Conservation (phyloP, 2,888 invertebrate genomes). For the Cactoblastis cactorum region DNA sequence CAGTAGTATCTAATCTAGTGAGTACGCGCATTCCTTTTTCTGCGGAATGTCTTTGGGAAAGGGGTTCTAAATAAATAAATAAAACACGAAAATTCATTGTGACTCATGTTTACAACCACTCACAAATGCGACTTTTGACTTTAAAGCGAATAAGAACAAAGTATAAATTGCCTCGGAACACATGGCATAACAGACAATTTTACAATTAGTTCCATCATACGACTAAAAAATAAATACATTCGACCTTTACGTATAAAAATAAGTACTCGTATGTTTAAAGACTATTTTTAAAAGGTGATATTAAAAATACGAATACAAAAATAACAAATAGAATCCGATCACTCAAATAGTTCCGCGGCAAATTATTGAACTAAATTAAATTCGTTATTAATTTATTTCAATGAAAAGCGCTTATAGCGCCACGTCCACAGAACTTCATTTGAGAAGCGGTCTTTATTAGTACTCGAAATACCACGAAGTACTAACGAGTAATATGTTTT, state of each 20-base stretch:
- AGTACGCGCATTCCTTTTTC: too few relatives aligned
- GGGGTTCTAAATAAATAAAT: slow-evolving; percentile 33
- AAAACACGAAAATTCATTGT: slow-evolving; percentile 58
- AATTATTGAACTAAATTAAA: too few relatives aligned
- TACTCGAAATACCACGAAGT: background rate
- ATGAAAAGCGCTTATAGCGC: too few relatives aligned
- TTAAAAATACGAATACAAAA: slow-evolving; percentile 17
- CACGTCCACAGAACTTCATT: too few relatives aligned
- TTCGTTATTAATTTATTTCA: too few relatives aligned
- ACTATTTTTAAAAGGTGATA: slow-evolving; percentile 17
- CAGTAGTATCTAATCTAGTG: too few relatives aligned
- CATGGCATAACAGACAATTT: slow-evolving; percentile 70
- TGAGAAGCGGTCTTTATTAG: background rate
- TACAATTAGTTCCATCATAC: slow-evolving; percentile 36
- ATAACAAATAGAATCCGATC: slow-evolving; percentile 5
- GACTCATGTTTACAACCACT: slow-evolving; percentile 76
- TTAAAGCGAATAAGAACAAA: slow-evolving; percentile 70
- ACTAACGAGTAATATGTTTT: background rate
- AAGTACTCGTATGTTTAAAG: slow-evolving; percentile 9
- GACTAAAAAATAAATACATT: slow-evolving; percentile 52
- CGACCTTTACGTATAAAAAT: slow-evolving; percentile 20
- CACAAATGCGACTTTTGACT: slow-evolving; percentile 72
- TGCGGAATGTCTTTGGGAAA: slow-evolving; percentile 8
- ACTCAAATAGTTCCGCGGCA: too few relatives aligned
- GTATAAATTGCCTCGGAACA: slow-evolving; percentile 59